Percentiles rank a stretch among this genome's conserved stretches.
These are phyloP conservation scores for Meloidogyne floridensis DNA, from an alignment of 1,140 invertebrate species.

Conservation along the genomic window DNA sequence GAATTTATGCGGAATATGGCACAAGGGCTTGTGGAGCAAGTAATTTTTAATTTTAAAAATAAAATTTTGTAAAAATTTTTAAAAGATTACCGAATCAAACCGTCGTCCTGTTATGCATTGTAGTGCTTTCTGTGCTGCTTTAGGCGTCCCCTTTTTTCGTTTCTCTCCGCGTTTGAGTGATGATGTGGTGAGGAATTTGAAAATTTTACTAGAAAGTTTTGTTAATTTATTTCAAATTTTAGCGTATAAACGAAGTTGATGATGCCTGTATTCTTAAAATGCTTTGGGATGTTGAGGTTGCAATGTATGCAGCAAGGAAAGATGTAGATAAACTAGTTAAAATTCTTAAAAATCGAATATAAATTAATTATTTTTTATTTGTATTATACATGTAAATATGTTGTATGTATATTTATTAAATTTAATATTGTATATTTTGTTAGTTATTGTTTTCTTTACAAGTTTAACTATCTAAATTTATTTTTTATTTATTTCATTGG, in stretches of 20 bases:
- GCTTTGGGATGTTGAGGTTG: not conserved
- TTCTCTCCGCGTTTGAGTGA: not conserved
- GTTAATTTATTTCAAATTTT: not conserved
- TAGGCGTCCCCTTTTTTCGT: not conserved
- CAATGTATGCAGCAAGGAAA: not conserved
- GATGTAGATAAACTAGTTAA: not conserved
- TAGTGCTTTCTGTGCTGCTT: not conserved
- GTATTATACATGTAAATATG: not conserved
- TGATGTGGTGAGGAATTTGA: not conserved
- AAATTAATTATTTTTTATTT: not conserved
- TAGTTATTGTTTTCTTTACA: no score
- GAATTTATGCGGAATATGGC: not conserved
- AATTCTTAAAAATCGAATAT: not conserved
- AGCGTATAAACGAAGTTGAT: not conserved
- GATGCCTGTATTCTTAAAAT: not conserved
- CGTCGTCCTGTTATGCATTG: not conserved
- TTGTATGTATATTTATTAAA: not conserved
- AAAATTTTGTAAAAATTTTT: not conserved
- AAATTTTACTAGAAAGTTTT: not conserved
- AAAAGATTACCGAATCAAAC: not conserved
- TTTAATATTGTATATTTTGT: not conserved
- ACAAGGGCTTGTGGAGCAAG: not conserved
- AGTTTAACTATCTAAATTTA: no score
- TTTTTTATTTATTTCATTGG: no score
- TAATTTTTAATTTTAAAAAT: not conserved